Conservation (phyloP, 2,113 vertebrate species). For the mouse (Mus musculus) region GRCm39 chrX:60595001-60595500, state of each 20-base stretch:
- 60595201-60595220: slow-evolving; percentile 58
- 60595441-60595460: slow-evolving; percentile 66
- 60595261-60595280: slow-evolving; percentile 62
- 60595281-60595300: slow-evolving; percentile 71
- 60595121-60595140: slow-evolving; percentile 58
- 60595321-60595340: slow-evolving; percentile 60
- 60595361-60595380: slow-evolving; percentile 78
- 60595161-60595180: slow-evolving; percentile 76
- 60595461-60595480: slow-evolving; percentile 61
- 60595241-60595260: slow-evolving; percentile 77
- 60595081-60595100: slow-evolving; percentile 49
- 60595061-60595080: neutral
- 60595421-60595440: slow-evolving; percentile 63
- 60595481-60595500: slow-evolving; percentile 63
- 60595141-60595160: slow-evolving; percentile 62
- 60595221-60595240: slow-evolving; percentile 70
- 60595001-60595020: neutral
- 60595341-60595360: slow-evolving; percentile 76
- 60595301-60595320: slow-evolving; percentile 69
- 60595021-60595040: neutral
- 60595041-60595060: neutral
- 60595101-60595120: slow-evolving; percentile 60
- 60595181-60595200: slow-evolving; percentile 66
- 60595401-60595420: slow-evolving; percentile 71
- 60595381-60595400: slow-evolving; percentile 77